These are phyloP conservation scores for Pseudomugil tenellus DNA, from an alignment of 2,797 vertebrate species.

Conservation along the genomic window DNA sequence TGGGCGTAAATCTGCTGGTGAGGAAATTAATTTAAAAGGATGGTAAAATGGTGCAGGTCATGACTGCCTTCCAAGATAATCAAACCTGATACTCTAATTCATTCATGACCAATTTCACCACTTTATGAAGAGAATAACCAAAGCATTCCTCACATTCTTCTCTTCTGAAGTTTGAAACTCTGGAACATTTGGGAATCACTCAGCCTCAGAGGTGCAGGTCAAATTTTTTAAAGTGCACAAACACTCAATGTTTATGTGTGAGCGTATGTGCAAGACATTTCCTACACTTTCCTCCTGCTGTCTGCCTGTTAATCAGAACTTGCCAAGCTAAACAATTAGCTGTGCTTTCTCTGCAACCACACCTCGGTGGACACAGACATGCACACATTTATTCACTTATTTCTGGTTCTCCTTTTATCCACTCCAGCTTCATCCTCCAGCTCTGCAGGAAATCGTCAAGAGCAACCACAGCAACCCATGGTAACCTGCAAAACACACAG, in stretches of 20 bases:
- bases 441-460: slow-evolving; percentile 21
- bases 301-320: slow-evolving; percentile 35
- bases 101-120: slow-evolving; percentile 52
- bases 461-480: slow-evolving; percentile 41
- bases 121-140: slow-evolving; percentile 43
- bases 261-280: slow-evolving; percentile 47
- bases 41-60: slow-evolving; percentile 29
- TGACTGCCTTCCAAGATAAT: slow-evolving; percentile 41
- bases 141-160: slow-evolving; percentile 70
- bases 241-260: slow-evolving; percentile 22
- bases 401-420: slow-evolving; percentile 39
- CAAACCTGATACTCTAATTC: slow-evolving; percentile 62
- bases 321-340: slow-evolving; percentile 74
- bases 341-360: slow-evolving; percentile 58
- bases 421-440: slow-evolving; percentile 25
- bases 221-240: slow-evolving; percentile 35
- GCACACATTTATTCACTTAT: slow-evolving; percentile 20
- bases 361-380: slow-evolving; percentile 35
- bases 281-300: slow-evolving; percentile 43
- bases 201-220: slow-evolving; percentile 43
- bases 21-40: not conserved
- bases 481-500: slow-evolving; percentile 43
- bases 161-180: slow-evolving; percentile 54
- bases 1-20: slow-evolving; percentile 21
- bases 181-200: slow-evolving; percentile 66